phyloP scores from a whole-genome alignment of 2,797 vertebrate genomes.

The Tarsius wallacei region DNA sequence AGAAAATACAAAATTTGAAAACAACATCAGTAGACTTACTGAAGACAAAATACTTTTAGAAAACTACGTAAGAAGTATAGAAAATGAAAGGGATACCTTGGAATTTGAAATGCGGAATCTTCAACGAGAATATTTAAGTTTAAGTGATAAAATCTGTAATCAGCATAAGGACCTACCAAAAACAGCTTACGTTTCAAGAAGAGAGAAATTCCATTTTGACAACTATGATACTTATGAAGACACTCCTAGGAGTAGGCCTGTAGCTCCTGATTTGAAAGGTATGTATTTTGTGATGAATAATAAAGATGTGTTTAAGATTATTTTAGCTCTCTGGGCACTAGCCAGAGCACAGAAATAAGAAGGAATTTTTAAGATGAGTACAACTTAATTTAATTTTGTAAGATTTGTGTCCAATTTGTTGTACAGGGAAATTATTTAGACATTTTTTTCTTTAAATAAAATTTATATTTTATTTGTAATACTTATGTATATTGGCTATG shows the following conservation, averaged over 20 bases:
- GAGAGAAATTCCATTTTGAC: slow-evolving; percentile 72
- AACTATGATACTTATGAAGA: slow-evolving; percentile 66
- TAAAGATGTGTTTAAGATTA: not conserved
- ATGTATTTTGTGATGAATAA: not conserved
- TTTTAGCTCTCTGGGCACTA: not conserved
- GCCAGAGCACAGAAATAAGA: slow-evolving; percentile 17
- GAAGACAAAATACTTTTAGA: slow-evolving; percentile 86
- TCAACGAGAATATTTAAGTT: slow-evolving; percentile 83
- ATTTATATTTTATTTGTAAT: slow-evolving; percentile 2
- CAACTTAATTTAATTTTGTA: slow-evolving; percentile 55
- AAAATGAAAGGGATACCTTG: slow-evolving; percentile 87
- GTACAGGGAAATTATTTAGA: not conserved
- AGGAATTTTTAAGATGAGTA: slow-evolving; percentile 31
- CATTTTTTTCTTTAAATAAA: slow-evolving; percentile 36
- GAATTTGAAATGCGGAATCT: slow-evolving; percentile 86
- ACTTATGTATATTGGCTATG: not conserved
- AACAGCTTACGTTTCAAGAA: slow-evolving; percentile 61
- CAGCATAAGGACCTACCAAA: slow-evolving; percentile 65
- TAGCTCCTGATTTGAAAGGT: slow-evolving; percentile 77
- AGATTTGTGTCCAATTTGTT: slow-evolving; percentile 34
- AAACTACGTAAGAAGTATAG: slow-evolving; percentile 84
- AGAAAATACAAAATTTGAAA: slow-evolving; percentile 81
- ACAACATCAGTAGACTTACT: slow-evolving; percentile 76
- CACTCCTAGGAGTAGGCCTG: slow-evolving; percentile 58
- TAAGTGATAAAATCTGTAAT: slow-evolving; percentile 74